Evolutionary conservation across 2,113 vertebrate genomes (phyloP).

Genomic region (Felis catus): F.catus_Fca126_mat1.0 CM031414.1:127273501-127274000

Average conservation of each 20-base stretch:
- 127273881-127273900: background rate
- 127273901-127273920: constrained; percentile 3
- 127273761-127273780: background rate
- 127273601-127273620: background rate
- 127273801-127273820: constrained; percentile 31
- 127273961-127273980: background rate
- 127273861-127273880: background rate
- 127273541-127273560: background rate
- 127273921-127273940: background rate
- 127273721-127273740: background rate
- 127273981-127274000: background rate
- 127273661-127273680: background rate
- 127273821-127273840: background rate
- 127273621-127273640: background rate
- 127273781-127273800: constrained; percentile 29
- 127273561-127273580: background rate
- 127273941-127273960: background rate
- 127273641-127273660: no score
- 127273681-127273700: background rate
- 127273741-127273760: background rate
- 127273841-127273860: background rate
- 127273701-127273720: background rate
- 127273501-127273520: background rate
- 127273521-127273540: background rate
- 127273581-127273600: background rate